Percentiles rank a stretch among this genome's conserved stretches.
These are phyloP conservation scores for Simalia tracyae DNA, from an alignment of 2,797 vertebrate species.

Conservation along the genomic window DNA sequence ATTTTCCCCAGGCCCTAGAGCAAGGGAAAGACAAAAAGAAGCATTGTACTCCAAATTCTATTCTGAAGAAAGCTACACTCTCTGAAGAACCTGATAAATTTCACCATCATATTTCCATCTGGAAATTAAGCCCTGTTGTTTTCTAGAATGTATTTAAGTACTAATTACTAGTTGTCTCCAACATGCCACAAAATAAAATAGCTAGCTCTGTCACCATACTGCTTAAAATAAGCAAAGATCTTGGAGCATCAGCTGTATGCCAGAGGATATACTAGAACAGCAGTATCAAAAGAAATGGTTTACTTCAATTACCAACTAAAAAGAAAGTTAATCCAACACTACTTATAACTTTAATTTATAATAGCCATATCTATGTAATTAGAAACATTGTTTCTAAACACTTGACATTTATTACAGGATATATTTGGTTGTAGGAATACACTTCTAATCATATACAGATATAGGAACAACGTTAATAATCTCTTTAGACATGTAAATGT, in stretches of 20 bases:
- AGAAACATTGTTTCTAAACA: not conserved
- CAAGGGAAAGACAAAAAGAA: not conserved
- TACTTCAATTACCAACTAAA: not conserved
- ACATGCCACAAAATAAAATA: not conserved
- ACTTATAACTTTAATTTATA: not conserved
- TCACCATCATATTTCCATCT: not conserved
- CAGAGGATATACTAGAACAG: not conserved
- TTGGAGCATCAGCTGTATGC: not conserved
- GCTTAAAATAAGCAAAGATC: conserved; percentile 4
- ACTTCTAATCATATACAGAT: no score
- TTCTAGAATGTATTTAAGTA: not conserved
- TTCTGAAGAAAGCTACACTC: not conserved
- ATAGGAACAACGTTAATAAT: no score
- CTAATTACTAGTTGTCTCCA: not conserved
- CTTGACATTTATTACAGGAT: not conserved
- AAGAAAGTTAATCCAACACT: not conserved
- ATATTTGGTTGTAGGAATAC: not conserved
- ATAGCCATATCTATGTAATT: not conserved
- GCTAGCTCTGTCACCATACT: not conserved
- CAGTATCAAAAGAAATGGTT: not conserved
- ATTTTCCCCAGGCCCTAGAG: not conserved
- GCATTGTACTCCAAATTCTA: not conserved
- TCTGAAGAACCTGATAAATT: not conserved
- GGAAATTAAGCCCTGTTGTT: not conserved
- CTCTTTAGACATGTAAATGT: no score